Percentiles rank a stretch among this genome's conserved stretches.
Conservation (phyloP, 2,113 vertebrate species). For the Picathartes gymnocephalus region DNA sequence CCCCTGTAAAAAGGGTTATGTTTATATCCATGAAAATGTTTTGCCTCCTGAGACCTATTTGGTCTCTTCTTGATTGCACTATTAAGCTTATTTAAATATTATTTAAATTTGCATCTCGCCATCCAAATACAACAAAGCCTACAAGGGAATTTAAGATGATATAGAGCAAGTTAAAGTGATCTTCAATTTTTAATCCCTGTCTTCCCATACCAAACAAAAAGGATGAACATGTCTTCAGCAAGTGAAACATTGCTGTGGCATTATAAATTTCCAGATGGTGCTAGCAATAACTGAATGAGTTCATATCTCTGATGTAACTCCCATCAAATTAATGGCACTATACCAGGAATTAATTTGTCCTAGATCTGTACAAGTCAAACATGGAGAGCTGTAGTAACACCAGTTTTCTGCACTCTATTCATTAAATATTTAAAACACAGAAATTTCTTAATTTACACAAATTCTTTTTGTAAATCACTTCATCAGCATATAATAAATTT, state of each 20-base stretch:
- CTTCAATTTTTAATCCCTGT: constrained; percentile 21
- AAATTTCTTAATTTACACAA: neutral
- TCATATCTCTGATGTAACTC: constrained; percentile 9
- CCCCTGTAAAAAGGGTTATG: neutral
- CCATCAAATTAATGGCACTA: neutral
- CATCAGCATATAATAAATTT: neutral
- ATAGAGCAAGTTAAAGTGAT: neutral
- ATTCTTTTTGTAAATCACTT: neutral
- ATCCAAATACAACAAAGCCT: constrained; percentile 3
- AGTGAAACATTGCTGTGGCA: constrained; percentile 2
- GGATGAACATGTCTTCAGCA: neutral
- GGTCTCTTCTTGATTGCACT: neutral
- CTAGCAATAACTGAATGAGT: constrained; percentile 1
- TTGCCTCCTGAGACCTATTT: neutral
- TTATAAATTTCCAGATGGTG: constrained; percentile 47
- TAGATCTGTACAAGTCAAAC: neutral
- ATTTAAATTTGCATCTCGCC: neutral
- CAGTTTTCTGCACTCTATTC: neutral
- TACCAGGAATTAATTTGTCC: neutral
- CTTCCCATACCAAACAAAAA: constrained; percentile 4
- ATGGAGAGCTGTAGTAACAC: neutral
- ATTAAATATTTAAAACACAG: neutral
- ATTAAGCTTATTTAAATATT: neutral
- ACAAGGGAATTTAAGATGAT: neutral
- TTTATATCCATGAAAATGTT: neutral